Percentiles rank a stretch among this genome's conserved stretches.
Conservation (phyloP, 1,140 invertebrate species). For the Neodiprion lecontei region DNA sequence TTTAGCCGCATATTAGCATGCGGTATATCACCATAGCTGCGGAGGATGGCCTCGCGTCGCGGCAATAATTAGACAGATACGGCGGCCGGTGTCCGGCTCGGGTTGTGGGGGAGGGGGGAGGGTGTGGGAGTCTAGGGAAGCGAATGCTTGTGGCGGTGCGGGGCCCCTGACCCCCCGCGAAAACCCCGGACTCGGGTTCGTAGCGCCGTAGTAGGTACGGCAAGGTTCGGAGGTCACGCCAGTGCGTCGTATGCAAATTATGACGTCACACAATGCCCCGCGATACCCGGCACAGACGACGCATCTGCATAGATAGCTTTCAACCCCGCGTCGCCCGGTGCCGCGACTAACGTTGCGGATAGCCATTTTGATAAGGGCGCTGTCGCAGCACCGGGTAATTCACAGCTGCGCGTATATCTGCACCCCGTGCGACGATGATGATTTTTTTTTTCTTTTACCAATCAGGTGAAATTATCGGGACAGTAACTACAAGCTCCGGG, state of each 20-base stretch:
- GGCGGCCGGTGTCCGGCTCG: slow-evolving; percentile 48
- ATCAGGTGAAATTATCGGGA: too few relatives aligned
- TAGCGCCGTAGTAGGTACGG: slow-evolving; percentile 12
- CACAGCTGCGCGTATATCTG: not conserved
- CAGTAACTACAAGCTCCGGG: too few relatives aligned
- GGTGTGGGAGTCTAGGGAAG: slow-evolving; percentile 1
- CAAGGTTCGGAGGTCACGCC: slow-evolving; percentile 40
- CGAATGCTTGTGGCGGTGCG: not conserved
- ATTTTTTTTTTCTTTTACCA: too few relatives aligned
- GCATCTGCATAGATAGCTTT: slow-evolving; percentile 33
- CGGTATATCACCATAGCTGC: slow-evolving; percentile 57
- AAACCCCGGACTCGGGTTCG: not conserved
- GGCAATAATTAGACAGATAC: slow-evolving; percentile 65
- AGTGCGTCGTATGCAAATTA: slow-evolving; percentile 60
- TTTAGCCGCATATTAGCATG: slow-evolving; percentile 65
- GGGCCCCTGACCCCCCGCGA: slow-evolving; percentile 13
- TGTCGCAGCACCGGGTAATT: not conserved
- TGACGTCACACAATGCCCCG: slow-evolving; percentile 59
- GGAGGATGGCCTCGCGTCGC: slow-evolving; percentile 49
- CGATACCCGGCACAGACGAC: slow-evolving; percentile 49
- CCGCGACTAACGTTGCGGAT: not conserved
- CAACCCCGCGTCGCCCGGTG: not conserved
- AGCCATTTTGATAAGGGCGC: not conserved
- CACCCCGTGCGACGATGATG: too few relatives aligned
- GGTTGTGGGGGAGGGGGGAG: slow-evolving; percentile 12